Evolutionary conservation across 37 sponge, comb jelly and placozoan genomes (phyloP).

Genomic region (Chondrilla cf. caribensis): DNA sequence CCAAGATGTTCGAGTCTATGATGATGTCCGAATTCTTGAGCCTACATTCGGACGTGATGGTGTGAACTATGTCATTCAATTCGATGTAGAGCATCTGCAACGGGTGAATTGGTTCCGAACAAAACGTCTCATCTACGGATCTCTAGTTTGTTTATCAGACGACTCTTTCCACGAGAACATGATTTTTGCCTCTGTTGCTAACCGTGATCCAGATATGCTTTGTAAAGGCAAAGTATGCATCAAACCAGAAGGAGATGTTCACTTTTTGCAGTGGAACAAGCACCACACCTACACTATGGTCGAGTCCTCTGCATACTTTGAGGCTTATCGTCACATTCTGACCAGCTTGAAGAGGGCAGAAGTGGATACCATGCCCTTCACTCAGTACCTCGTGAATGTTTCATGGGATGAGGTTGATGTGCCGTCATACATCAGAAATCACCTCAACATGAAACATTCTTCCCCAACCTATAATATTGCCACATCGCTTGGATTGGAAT

Average conservation of each 20-base stretch:
- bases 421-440: conserved; percentile 19
- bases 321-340: conserved; percentile 79
- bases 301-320: conserved; percentile 87
- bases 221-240: conserved; percentile 41
- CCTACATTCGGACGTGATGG: conserved; percentile 44
- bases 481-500: conserved; percentile 13
- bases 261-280: neutral
- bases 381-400: conserved; percentile 44
- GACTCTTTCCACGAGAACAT: conserved; percentile 36
- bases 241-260: conserved; percentile 32
- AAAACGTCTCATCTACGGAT: conserved; percentile 75
- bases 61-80: conserved; percentile 47
- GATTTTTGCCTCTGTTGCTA: conserved; percentile 70
- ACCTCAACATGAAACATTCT: neutral
- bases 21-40: conserved; percentile 40
- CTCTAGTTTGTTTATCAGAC: conserved; percentile 77
- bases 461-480: neutral
- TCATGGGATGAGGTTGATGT: conserved; percentile 12
- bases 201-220: conserved; percentile 60
- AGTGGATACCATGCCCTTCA: conserved; percentile 81
- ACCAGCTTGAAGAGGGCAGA: conserved; percentile 63
- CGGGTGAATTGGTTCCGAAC: conserved; percentile 63
- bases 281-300: conserved; percentile 52
- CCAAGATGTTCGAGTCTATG: conserved; percentile 63
- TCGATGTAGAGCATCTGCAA: conserved; percentile 40